These are phyloP conservation scores for Nasonia giraulti DNA, from an alignment of 1,140 invertebrate species.

Conservation along the genomic window DNA sequence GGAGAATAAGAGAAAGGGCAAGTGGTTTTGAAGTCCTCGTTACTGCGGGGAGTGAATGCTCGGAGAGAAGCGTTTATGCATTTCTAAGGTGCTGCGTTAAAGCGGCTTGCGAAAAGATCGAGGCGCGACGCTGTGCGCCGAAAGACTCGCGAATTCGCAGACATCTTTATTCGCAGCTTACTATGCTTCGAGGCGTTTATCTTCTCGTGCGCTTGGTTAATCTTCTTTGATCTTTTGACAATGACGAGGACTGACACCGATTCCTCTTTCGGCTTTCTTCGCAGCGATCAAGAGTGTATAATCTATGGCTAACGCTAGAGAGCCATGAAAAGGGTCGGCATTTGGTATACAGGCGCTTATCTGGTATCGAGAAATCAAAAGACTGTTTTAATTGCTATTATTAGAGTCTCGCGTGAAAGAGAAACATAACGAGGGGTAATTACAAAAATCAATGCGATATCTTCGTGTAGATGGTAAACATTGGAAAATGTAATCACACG, in stretches of 20 bases:
- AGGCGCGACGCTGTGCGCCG: neutral
- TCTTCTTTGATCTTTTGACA: neutral
- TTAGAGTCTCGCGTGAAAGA: neutral
- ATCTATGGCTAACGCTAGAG: neutral
- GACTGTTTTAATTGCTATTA: neutral
- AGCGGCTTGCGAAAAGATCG: neutral
- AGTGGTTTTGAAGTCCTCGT: constrained; percentile 12
- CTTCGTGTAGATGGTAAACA: neutral
- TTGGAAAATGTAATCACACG: neutral
- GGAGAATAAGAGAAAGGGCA: neutral
- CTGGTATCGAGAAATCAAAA: neutral
- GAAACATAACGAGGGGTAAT: neutral
- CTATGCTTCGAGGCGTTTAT: no score
- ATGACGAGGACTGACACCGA: neutral
- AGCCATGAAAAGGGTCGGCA: neutral
- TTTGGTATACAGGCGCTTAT: neutral
- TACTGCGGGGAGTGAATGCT: constrained; percentile 6
- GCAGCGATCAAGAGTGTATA: neutral
- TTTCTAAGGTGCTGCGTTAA: neutral
- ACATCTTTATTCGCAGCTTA: neutral
- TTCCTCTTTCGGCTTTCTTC: neutral
- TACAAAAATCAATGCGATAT: neutral
- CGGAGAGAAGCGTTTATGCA: neutral
- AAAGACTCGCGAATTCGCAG: neutral
- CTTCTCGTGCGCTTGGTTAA: no score